A percentile compares a stretch with the other conserved stretches of the same genome.
Conservation (phyloP, 1,140 invertebrate species). For the Wasmannia auropunctata region DNA sequence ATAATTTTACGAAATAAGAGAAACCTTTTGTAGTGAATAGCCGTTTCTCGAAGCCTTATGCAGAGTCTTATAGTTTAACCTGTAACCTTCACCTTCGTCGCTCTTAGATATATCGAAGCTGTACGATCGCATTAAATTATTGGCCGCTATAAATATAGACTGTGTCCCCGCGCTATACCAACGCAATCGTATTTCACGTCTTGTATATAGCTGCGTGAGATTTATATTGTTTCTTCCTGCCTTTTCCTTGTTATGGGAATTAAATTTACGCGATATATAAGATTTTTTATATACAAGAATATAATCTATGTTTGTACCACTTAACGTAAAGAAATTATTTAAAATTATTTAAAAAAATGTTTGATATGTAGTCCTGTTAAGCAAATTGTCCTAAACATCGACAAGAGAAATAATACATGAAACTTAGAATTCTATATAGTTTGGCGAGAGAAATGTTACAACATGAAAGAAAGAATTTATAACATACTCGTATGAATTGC, state of each 20-base stretch:
- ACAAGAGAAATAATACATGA: neutral
- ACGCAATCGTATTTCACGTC: conserved; percentile 18
- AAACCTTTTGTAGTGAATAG: conserved; percentile 68
- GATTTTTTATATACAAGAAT: neutral
- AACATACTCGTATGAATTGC: conserved; percentile 62
- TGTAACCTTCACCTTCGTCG: conserved; percentile 65
- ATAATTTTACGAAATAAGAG: conserved; percentile 38
- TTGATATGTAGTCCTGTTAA: neutral
- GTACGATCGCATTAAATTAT: conserved; percentile 59
- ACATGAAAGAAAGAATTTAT: neutral
- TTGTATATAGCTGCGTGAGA: conserved; percentile 3
- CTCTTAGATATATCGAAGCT: conserved; percentile 52
- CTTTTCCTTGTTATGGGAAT: neutral
- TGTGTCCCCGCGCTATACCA: conserved; percentile 1
- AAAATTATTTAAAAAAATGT: no score
- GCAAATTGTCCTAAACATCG: neutral
- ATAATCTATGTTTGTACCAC: no score
- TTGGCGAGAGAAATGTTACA: neutral
- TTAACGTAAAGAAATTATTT: no score
- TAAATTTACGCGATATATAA: neutral
- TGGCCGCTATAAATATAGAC: conserved; percentile 31
- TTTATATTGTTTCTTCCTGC: neutral
- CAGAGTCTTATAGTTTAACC: conserved; percentile 51
- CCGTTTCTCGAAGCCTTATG: conserved; percentile 73
- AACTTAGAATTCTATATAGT: neutral